These are phyloP conservation scores for Nymphalis io DNA, from an alignment of 1,140 invertebrate genomes.

Conservation along the genomic window DNA sequence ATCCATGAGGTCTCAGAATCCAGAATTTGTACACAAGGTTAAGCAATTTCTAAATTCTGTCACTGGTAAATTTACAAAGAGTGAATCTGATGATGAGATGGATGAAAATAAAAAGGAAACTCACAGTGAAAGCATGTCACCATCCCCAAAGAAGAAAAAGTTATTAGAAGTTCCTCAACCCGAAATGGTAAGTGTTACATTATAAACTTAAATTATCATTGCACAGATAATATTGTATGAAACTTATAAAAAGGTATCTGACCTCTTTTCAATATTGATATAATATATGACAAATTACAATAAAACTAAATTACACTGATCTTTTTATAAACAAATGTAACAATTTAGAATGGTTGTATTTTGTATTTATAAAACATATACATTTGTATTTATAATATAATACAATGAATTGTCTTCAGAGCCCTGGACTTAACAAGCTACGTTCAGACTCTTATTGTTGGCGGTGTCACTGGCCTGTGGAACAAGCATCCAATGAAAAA, in stretches of 20 bases:
- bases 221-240: no score
- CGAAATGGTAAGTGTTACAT: slow-evolving; percentile 41
- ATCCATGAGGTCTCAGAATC: slow-evolving; percentile 81
- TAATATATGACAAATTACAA: neutral
- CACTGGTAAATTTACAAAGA: slow-evolving; percentile 57
- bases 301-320: neutral
- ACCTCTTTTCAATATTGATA: neutral
- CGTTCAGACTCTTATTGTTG: slow-evolving; percentile 92
- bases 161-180: slow-evolving; percentile 29
- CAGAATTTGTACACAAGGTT: slow-evolving; percentile 82
- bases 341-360: neutral
- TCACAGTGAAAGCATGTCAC: slow-evolving; percentile 31
- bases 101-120: slow-evolving; percentile 47
- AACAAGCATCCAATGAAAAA: slow-evolving; percentile 70
- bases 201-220: no score
- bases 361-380: neutral
- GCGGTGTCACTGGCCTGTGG: slow-evolving; percentile 89
- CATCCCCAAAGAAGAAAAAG: slow-evolving; percentile 62
- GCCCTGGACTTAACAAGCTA: slow-evolving; percentile 45
- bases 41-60: slow-evolving; percentile 80
- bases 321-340: neutral
- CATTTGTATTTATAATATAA: slow-evolving; percentile 12
- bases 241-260: neutral
- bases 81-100: slow-evolving; percentile 55
- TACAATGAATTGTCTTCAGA: slow-evolving; percentile 20